Percentiles rank a stretch among this genome's conserved stretches.
These are phyloP conservation scores for Dryadula phaetusa DNA, from an alignment of 2,888 invertebrate genomes.

Conservation along the genomic window DNA sequence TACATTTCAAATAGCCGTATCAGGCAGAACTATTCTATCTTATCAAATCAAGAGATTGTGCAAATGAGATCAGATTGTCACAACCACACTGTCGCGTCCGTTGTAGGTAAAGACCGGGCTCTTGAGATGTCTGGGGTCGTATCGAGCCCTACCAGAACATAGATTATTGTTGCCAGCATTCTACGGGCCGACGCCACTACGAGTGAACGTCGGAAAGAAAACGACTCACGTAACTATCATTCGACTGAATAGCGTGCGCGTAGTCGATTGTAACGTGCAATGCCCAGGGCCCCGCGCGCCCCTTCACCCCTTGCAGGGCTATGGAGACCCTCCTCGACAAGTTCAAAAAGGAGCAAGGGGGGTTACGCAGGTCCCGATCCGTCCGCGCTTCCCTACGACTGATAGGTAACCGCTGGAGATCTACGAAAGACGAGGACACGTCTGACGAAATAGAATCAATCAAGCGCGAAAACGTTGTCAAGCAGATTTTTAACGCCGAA, in stretches of 20 bases:
- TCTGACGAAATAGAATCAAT: constrained; percentile 64
- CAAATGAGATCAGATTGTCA: constrained; percentile 78
- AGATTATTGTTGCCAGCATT: constrained; percentile 73
- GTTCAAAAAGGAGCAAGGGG: constrained; percentile 80
- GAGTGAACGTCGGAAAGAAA: constrained; percentile 79
- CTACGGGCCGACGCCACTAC: constrained; percentile 69
- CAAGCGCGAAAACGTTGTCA: constrained; percentile 68
- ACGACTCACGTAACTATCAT: constrained; percentile 79
- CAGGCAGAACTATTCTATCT: constrained; percentile 65
- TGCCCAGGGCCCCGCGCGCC: constrained; percentile 74
- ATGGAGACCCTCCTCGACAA: constrained; percentile 82
- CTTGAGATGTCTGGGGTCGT: constrained; percentile 61
- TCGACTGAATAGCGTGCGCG: constrained; percentile 79
- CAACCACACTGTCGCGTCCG: constrained; percentile 54
- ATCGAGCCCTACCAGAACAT: constrained; percentile 65
- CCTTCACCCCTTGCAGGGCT: constrained; percentile 73
- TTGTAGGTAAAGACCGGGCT: constrained; percentile 59
- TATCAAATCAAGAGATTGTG: constrained; percentile 78
- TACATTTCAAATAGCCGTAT: constrained; percentile 65
- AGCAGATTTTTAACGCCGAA: constrained; percentile 71
- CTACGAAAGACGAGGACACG: constrained; percentile 71
- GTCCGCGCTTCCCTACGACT: constrained; percentile 88
- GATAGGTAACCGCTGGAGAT: constrained; percentile 86
- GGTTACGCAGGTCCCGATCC: constrained; percentile 86
- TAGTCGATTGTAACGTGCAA: constrained; percentile 78